Evolutionary conservation across 2,888 invertebrate genomes (phyloP), one percentile per base, ranked within the genome.

Genomic region (Lordiphosa andalusiaca): DNA sequence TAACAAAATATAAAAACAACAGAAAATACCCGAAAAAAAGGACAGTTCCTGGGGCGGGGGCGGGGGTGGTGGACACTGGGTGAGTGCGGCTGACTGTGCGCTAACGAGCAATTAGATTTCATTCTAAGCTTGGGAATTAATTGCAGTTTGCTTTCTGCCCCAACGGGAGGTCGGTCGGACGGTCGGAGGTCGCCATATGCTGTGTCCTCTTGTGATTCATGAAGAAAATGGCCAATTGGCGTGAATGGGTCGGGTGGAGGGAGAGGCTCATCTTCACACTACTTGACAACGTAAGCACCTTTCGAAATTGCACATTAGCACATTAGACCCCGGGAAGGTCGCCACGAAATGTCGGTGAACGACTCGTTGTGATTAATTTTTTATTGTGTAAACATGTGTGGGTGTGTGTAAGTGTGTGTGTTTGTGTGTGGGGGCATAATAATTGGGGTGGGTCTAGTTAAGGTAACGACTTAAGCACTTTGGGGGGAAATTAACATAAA

Each of bases 61-160:
- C n/a, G n/a, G n/a, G n/a, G n/a, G n/a, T n/a, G 71, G 60, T 25
- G 25, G 25, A 25, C 25, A 25, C 7, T 25, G 25, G 25, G 25
- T 7, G 25, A 25, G 25, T 25, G 25, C 25, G 25, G 62, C 65
- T 53, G 61, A 55, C 78, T 69, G 84, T 78, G 72, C 77, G 84
- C 87, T 87, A 86, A 86, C 88, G 87, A 86, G 88, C 87, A 87
- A 87, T 87, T 87, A 88, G 88, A 87, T 87, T 87, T 88, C 88
- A 87, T 87, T 87, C 85, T 84, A 78, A 85, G 74, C 83, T 77
- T 71, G 86, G 88, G 88, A 87, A 88, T 88, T 88, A 87, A 87
- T 87, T 88, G 87, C 76, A 73, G 71, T 71, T 77, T 75, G 64
- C 72, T 59, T 48, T 49, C 21, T 7, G 12, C 23, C 40, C 48